phyloP scores from a whole-genome alignment of 2,113 vertebrate genomes.

The Trochalopteron elliotii region DNA sequence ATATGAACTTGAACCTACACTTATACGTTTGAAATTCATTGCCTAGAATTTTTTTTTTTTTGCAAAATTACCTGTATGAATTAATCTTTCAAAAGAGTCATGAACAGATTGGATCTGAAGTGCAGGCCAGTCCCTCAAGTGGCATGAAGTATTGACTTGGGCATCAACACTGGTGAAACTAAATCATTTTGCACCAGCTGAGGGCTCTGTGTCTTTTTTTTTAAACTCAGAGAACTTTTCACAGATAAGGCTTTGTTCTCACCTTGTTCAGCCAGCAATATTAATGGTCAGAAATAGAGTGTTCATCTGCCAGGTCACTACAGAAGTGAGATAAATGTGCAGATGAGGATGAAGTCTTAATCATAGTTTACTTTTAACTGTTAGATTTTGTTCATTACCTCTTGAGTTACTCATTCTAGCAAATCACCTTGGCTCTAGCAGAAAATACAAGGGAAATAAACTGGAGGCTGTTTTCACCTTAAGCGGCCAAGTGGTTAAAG shows the following conservation, averaged over 20 bases:
- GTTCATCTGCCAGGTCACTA: slow-evolving; percentile 2
- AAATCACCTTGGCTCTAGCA: slow-evolving; percentile 5
- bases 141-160: background rate
- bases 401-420: background rate
- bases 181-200: background rate
- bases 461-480: slow-evolving; percentile 49
- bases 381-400: background rate
- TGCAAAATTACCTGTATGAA: background rate
- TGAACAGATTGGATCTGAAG: background rate
- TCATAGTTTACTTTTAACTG: slow-evolving; percentile 42
- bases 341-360: slow-evolving; percentile 37
- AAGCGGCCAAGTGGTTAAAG: slow-evolving; percentile 62
- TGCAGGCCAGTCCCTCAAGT: background rate
- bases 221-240: background rate
- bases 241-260: background rate
- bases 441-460: slow-evolving; percentile 19
- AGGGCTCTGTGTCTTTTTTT: background rate
- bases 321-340: slow-evolving; percentile 42
- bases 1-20: background rate
- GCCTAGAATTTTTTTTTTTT: background rate
- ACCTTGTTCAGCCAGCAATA: background rate
- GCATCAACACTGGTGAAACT: background rate
- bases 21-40: background rate
- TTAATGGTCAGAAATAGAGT: background rate
- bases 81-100: background rate